Evolutionary conservation across 1,140 invertebrate genomes (phyloP).

Genomic region (Euwallacea fornicatus): DNA sequence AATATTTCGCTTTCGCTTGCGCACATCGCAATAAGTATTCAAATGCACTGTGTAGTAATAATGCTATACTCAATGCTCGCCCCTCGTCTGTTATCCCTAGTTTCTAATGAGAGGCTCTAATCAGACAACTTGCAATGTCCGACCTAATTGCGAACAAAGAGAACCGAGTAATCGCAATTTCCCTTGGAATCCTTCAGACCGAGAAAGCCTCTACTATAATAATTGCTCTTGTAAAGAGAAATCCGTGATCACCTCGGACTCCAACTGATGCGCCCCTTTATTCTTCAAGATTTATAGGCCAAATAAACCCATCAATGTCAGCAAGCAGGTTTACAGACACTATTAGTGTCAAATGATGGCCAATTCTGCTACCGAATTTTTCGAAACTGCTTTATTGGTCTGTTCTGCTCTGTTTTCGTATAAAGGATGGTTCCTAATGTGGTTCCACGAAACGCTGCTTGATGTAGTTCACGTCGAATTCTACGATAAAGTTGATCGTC

Average conservation of each 20-base stretch:
- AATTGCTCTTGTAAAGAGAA: constrained; percentile 14
- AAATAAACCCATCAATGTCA: constrained; percentile 34
- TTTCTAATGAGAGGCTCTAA: too few relatives aligned
- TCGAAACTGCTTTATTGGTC: constrained; percentile 26
- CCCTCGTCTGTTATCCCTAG: too few relatives aligned
- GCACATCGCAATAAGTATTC: too few relatives aligned
- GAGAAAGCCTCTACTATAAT: neutral
- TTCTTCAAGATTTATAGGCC: constrained; percentile 33
- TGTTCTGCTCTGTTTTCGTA: constrained; percentile 6
- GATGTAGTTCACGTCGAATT: too few relatives aligned
- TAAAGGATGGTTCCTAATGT: neutral
- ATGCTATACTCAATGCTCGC: too few relatives aligned
- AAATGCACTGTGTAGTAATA: too few relatives aligned
- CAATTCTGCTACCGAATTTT: constrained; percentile 28
- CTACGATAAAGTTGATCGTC: neutral
- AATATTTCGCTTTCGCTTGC: too few relatives aligned
- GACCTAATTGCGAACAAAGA: too few relatives aligned
- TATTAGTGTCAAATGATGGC: constrained; percentile 32
- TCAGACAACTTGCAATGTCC: too few relatives aligned
- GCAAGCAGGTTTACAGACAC: constrained; percentile 32
- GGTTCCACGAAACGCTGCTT: constrained; percentile 6
- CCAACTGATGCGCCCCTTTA: constrained; percentile 21
- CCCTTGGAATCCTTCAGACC: neutral
- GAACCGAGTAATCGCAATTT: too few relatives aligned
- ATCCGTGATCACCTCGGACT: constrained; percentile 22